Conservation (phyloP, 2,888 invertebrate species). For the Spilosoma lubricipeda region DNA sequence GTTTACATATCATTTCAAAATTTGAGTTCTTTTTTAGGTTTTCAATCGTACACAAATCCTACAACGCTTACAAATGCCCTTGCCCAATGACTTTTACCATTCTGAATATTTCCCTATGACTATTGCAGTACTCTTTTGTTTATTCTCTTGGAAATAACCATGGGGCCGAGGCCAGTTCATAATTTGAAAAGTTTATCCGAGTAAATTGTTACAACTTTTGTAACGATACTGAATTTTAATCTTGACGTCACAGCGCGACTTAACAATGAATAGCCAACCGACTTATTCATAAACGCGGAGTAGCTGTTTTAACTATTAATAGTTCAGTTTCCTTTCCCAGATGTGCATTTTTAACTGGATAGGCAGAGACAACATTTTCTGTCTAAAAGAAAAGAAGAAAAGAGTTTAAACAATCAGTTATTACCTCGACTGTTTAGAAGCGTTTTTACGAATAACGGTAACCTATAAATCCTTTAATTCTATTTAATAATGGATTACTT, state of each 20-base stretch:
- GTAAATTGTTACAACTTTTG: not conserved
- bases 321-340: not conserved
- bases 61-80: not conserved
- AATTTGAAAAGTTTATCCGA: slow-evolving; percentile 1
- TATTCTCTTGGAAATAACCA: not conserved
- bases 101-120: not conserved
- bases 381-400: not conserved
- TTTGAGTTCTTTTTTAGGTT: no score
- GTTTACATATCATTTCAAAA: no score
- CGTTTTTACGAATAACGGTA: not conserved
- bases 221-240: not conserved
- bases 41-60: no score
- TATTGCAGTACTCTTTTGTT: not conserved
- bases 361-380: not conserved
- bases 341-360: not conserved
- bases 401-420: not conserved
- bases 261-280: not conserved
- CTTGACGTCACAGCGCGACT: not conserved
- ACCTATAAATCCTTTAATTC: no score
- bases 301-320: not conserved
- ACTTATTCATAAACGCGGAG: slow-evolving; percentile 1
- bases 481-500: no score
- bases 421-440: not conserved
- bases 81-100: not conserved
- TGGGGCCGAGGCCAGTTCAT: not conserved